Evolutionary conservation across 2,113 vertebrate species (phyloP).

Genomic region (Centrocercus urophasianus): DNA sequence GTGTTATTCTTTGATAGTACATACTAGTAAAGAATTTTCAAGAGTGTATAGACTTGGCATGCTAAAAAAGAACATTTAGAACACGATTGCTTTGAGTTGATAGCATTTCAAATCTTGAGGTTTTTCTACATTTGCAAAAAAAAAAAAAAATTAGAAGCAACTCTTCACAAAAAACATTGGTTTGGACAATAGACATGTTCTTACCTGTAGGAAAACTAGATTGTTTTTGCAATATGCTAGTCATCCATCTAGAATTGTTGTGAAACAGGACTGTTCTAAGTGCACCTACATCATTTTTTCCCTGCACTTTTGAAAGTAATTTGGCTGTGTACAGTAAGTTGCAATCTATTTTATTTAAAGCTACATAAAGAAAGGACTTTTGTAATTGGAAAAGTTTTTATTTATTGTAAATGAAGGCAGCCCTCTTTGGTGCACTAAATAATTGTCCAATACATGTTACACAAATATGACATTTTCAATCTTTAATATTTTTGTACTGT

Average conservation of each 20-base stretch:
- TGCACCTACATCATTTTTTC: neutral
- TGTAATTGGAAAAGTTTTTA: neutral
- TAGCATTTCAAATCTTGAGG: neutral
- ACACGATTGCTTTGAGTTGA: neutral
- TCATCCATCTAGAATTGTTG: neutral
- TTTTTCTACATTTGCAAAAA: neutral
- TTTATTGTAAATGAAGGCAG: neutral
- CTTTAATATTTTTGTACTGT: neutral
- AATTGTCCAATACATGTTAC: neutral
- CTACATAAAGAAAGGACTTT: neutral
- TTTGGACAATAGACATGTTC: neutral
- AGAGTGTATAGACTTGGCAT: neutral
- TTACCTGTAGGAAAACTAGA: neutral
- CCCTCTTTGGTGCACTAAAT: neutral
- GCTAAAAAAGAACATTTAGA: neutral
- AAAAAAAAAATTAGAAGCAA: neutral
- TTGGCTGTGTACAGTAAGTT: neutral
- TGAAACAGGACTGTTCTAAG: neutral
- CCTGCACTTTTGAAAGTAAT: neutral
- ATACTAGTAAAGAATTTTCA: neutral
- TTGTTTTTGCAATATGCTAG: neutral
- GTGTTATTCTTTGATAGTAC: slow-evolving; percentile 13
- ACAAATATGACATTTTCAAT: neutral
- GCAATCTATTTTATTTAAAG: neutral
- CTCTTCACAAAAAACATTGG: neutral